Base-by-base conservation (phyloP, 2,797 vertebrate species). In the Smutsia temminckii region DNA sequence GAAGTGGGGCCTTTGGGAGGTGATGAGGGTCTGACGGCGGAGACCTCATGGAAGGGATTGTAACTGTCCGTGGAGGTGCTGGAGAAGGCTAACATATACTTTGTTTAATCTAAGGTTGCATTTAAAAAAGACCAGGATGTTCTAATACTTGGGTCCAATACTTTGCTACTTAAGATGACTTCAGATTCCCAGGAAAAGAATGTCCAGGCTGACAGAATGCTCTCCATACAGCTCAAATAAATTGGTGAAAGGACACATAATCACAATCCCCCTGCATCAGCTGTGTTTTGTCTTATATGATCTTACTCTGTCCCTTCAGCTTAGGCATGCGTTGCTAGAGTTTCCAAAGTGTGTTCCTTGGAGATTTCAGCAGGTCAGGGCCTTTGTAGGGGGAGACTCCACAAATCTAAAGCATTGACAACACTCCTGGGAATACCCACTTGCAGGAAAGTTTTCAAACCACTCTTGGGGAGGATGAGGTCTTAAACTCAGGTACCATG, bases 221-320 rank as follows among this genome's bases (percentile, higher is more conserved):
- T 59, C 14, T 80, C 61, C 23, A 25, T 11, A 25, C 5, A 59
- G 29, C 64, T 53, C 10, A 59, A 40, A 85, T 90, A 80, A 83
- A 80, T 53, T 23, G n/a, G 34, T 66, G 25, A 92, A 79, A 93
- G 63, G 18, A 84, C 96, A 89, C 69, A 77, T 74, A 83, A 96
- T 75, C 57, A 46, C 3, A 74, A 87, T 59, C 51, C 4, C 68
- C 40, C 40, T 46, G 2, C 3, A 34, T 66, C 84, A 40, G 29
- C 9, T 49, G 1, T 3, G 2, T 53, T 93, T 49, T 11, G 5
- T 57, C 89, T 85, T 83, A 61, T 29, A 20, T 49, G 14, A 78
- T 63, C 25, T 51, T 32, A 53, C 57, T 6, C n/a, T 89, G 10
- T 85, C 63, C 53, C 27, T 69, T 89, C 59, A 74, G 27, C 46